Evolutionary conservation across 2,888 invertebrate genomes (phyloP).

Genomic region (Piscicola geometra): DNA sequence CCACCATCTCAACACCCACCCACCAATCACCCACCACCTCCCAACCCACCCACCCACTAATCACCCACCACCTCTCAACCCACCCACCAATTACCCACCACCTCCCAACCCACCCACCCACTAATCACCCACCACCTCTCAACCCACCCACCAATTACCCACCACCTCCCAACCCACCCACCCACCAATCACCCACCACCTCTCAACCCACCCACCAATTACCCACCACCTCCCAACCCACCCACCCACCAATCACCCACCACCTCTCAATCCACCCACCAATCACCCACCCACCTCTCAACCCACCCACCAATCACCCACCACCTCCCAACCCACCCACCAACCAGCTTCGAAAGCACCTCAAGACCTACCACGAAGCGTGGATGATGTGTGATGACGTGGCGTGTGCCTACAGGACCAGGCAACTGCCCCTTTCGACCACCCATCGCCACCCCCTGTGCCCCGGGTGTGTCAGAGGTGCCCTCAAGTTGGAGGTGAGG

Average conservation of each 20-base stretch:
- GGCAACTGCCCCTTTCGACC: slow-evolving; percentile 63
- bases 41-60: neutral
- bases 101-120: slow-evolving; percentile 68
- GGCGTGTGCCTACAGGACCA: slow-evolving; percentile 70
- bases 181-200: too few relatives aligned
- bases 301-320: neutral
- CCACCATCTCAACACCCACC: neutral
- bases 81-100: slow-evolving; percentile 54
- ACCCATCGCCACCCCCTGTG: slow-evolving; percentile 68
- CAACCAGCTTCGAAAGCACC: slow-evolving; percentile 61
- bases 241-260: neutral
- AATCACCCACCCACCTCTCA: neutral
- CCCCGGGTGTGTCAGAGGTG: slow-evolving; percentile 68
- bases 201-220: too few relatives aligned
- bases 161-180: too few relatives aligned
- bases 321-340: neutral
- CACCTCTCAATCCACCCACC: neutral
- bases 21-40: neutral
- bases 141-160: too few relatives aligned
- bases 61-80: neutral
- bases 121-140: too few relatives aligned
- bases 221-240: too few relatives aligned
- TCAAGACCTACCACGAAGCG: slow-evolving; percentile 72
- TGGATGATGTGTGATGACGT: slow-evolving; percentile 85
- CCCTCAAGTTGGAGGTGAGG: slow-evolving; percentile 65